These are phyloP conservation scores for Bombus superbus DNA, from an alignment of 1,140 invertebrate species.

Conservation along the genomic window DNA sequence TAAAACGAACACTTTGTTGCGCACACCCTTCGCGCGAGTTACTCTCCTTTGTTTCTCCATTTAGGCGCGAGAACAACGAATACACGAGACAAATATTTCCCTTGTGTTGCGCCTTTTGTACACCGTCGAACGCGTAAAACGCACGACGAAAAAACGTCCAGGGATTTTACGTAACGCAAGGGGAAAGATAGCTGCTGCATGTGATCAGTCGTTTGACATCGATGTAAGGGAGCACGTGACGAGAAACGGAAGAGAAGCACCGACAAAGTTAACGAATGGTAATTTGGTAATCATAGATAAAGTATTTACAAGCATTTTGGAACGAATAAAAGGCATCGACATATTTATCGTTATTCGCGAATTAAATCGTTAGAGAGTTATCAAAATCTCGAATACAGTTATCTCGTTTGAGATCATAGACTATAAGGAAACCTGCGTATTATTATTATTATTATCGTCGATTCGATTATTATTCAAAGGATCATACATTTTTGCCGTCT, in stretches of 20 bases:
- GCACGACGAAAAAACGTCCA: not conserved
- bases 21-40: not conserved
- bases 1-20: not conserved
- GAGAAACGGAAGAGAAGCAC: not conserved
- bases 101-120: not conserved
- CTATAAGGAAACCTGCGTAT: not conserved
- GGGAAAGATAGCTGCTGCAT: too few species aligned
- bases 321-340: fast-evolving
- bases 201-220: not conserved
- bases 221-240: not conserved
- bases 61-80: not conserved
- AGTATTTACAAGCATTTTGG: not conserved
- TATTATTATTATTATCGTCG: not conserved
- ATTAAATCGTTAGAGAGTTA: not conserved
- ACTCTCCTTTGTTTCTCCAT: not conserved
- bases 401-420: not conserved
- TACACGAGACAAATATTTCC: not conserved
- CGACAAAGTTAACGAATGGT: too few species aligned
- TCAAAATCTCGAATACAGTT: not conserved
- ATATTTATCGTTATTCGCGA: too few species aligned
- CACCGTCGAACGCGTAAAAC: not conserved
- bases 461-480: not conserved
- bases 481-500: too few species aligned
- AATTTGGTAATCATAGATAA: not conserved
- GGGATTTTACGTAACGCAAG: conserved; percentile 15